Evolutionary conservation across 1,140 invertebrate species (phyloP).

Genomic region (Cotesia typhae): DNA sequence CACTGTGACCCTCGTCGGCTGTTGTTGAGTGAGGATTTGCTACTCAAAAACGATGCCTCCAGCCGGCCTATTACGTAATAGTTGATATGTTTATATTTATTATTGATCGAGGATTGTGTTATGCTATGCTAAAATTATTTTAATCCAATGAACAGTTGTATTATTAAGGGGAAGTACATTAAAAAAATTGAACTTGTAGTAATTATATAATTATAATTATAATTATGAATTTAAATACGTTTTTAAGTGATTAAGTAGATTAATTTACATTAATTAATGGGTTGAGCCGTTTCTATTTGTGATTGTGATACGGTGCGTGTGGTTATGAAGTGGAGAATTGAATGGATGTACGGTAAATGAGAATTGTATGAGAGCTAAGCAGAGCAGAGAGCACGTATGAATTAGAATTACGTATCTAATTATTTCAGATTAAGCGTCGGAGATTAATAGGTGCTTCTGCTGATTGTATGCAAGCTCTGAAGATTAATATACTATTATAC

Average conservation of each 20-base stretch:
- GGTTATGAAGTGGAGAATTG: constrained; percentile 15
- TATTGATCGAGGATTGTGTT: too few species aligned
- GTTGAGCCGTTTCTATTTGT: not conserved
- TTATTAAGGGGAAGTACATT: constrained; percentile 3
- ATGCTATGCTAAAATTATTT: too few species aligned
- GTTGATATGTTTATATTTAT: too few species aligned
- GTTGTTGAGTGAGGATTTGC: constrained; percentile 34
- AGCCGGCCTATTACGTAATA: constrained; percentile 31
- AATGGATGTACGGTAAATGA: not conserved
- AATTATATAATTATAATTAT: too few species aligned
- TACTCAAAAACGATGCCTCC: constrained; percentile 35
- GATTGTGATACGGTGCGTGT: not conserved
- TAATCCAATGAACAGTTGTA: too few species aligned
- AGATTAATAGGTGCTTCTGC: constrained; percentile 13
- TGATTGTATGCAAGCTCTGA: not conserved
- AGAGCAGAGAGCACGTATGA: constrained; percentile 25
- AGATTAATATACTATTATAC: not conserved
- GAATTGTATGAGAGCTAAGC: constrained; percentile 25
- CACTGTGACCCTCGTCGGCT: constrained; percentile 49
- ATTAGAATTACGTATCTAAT: constrained; percentile 45
- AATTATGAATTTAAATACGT: too few species aligned
- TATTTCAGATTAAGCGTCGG: constrained; percentile 36
- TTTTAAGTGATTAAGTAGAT: not conserved
- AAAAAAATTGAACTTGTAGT: not conserved
- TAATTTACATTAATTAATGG: constrained; percentile 3